Conservation (phyloP, 2,888 invertebrate species). For the Trichopoda pennipes region DNA sequence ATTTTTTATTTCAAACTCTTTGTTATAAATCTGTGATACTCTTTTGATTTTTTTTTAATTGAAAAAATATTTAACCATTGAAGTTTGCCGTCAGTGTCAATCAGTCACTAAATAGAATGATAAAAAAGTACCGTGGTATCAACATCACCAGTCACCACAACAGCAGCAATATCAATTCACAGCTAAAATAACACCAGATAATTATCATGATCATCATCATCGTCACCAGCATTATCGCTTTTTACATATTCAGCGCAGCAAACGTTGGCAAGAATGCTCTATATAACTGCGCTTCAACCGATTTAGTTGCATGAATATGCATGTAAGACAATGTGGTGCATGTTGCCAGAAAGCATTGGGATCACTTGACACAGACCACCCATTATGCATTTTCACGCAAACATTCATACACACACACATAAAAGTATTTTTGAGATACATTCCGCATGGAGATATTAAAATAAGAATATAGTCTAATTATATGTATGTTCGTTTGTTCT, state of each 20-base stretch:
- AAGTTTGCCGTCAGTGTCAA: conserved; percentile 69
- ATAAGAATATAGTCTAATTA: neutral
- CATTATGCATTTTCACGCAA: conserved; percentile 47
- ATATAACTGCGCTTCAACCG: conserved; percentile 74
- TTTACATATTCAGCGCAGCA: conserved; percentile 42
- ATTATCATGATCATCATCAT: conserved; percentile 59
- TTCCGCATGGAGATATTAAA: neutral
- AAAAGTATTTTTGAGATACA: neutral
- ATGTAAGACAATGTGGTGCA: conserved; percentile 52
- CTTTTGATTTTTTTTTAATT: neutral
- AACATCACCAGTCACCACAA: conserved; percentile 73
- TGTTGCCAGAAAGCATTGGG: conserved; percentile 46
- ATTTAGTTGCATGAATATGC: conserved; percentile 28
- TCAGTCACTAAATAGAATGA: conserved; percentile 60
- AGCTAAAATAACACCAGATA: conserved; percentile 70
- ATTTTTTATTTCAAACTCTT: conserved; percentile 44
- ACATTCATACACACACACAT: conserved; percentile 1
- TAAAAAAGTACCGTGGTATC: conserved; percentile 56
- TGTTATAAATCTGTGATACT: conserved; percentile 30
- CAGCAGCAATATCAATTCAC: conserved; percentile 65
- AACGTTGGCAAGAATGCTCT: conserved; percentile 72
- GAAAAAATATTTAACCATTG: conserved; percentile 54
- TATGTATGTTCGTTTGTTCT: conserved; percentile 15
- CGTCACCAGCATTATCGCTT: conserved; percentile 48
- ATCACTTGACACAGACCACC: conserved; percentile 67